Percentiles rank a stretch among this genome's conserved stretches.
Conservation (phyloP, 1,140 invertebrate species). For the Reticulitermes speratus region DNA sequence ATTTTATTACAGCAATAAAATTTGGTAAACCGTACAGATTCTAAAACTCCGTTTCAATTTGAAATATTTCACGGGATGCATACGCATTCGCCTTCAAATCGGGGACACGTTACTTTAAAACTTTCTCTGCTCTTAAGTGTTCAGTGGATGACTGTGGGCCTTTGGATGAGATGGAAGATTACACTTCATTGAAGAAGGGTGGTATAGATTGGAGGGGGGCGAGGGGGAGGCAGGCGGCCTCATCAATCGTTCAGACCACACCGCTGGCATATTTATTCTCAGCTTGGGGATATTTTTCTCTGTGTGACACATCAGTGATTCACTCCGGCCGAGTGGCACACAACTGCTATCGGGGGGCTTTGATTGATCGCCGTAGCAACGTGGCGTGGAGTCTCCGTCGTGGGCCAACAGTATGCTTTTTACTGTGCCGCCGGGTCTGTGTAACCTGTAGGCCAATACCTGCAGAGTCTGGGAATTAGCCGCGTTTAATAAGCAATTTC, state of each 20-base stretch:
- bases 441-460: not conserved
- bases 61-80: too few species aligned
- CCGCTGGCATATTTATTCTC: constrained; percentile 3
- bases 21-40: too few species aligned
- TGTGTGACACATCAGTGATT: constrained; percentile 9
- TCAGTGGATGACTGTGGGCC: not conserved
- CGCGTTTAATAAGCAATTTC: too few species aligned
- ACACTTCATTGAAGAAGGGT: not conserved
- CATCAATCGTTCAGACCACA: not conserved
- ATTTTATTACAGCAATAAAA: too few species aligned
- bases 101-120: too few species aligned
- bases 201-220: too few species aligned
- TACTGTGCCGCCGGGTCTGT: not conserved
- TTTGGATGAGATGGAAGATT: not conserved
- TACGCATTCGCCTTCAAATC: too few species aligned
- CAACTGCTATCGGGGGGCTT: not conserved
- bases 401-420: not conserved
- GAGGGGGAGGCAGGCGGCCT: not conserved
- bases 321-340: not conserved
- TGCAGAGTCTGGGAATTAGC: too few species aligned
- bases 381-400: not conserved
- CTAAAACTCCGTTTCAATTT: too few species aligned
- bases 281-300: constrained; percentile 15
- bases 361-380: not conserved
- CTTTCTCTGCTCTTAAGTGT: too few species aligned